phyloP scores from a whole-genome alignment of 1,140 invertebrate species.

The Luehdorfia chinensis region DNA sequence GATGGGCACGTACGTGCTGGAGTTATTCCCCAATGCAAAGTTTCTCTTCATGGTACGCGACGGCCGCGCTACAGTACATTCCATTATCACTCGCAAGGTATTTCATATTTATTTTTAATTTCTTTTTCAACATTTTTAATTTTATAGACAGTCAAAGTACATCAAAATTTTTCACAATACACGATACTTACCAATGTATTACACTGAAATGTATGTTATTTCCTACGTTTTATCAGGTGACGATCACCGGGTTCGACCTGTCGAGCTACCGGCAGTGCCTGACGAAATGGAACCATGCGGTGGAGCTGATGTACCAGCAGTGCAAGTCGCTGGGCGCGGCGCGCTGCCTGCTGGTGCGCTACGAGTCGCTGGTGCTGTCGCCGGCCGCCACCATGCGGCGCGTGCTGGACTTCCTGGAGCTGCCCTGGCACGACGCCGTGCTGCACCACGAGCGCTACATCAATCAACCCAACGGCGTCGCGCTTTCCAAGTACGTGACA shows the following conservation, averaged over 20 bases:
- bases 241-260: slow-evolving; percentile 98
- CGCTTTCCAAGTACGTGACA: slow-evolving; percentile 91
- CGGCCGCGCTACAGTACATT: slow-evolving; percentile 98
- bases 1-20: slow-evolving; percentile 91
- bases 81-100: slow-evolving; percentile 96
- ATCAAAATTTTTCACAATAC: background rate
- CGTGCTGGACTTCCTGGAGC: slow-evolving; percentile 93
- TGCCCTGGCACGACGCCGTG: slow-evolving; percentile 97
- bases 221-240: slow-evolving; percentile 91
- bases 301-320: slow-evolving; percentile 95
- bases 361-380: slow-evolving; percentile 97
- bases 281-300: slow-evolving; percentile 97
- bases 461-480: slow-evolving; percentile 96
- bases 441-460: slow-evolving; percentile 98
- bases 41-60: slow-evolving; percentile 99
- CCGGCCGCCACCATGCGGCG: slow-evolving; percentile 93
- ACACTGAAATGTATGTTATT: no score
- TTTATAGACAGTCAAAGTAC: no score
- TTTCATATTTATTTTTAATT: background rate
- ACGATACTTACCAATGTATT: no score
- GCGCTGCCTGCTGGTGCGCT: slow-evolving; percentile 91
- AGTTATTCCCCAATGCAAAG: slow-evolving; percentile 91
- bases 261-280: slow-evolving; percentile 95
- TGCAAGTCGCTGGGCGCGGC: slow-evolving; percentile 91
- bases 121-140: background rate